Evolutionary conservation across 1,140 invertebrate species (phyloP).

Genomic region (Wasmannia auropunctata): DNA sequence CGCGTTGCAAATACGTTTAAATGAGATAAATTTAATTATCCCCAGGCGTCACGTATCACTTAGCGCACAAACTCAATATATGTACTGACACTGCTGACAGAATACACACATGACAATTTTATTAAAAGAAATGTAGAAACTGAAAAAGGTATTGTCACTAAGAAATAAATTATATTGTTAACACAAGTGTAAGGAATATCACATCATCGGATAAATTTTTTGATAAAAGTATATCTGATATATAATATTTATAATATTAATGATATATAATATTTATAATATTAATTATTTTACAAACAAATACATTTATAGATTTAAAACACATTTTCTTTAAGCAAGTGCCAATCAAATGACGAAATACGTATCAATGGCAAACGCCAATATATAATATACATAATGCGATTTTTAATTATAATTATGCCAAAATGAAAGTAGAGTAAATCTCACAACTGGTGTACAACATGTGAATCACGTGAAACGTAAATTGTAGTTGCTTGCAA

Average conservation of each 20-base stretch:
- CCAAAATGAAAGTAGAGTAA: neutral
- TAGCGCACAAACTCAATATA: slow-evolving; percentile 9
- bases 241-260: too few relatives aligned
- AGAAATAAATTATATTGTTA: neutral
- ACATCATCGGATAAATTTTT: neutral
- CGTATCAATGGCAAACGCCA: neutral
- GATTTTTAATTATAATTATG: neutral
- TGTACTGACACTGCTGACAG: neutral
- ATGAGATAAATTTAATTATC: slow-evolving; percentile 53
- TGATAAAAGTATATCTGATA: neutral
- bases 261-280: too few relatives aligned
- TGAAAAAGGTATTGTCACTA: neutral
- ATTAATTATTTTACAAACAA: neutral
- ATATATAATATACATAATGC: neutral
- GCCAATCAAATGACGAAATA: neutral
- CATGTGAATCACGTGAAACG: slow-evolving; percentile 9
- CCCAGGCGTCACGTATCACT: slow-evolving; percentile 10
- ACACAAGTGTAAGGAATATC: neutral
- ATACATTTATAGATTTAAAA: neutral
- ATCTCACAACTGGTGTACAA: neutral
- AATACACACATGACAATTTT: neutral
- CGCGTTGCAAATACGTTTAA: slow-evolving; percentile 10
- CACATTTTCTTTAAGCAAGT: neutral
- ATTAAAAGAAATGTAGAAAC: neutral
- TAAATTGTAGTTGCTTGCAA: slow-evolving; percentile 12